phyloP scores from a whole-genome alignment of 2,888 invertebrate genomes.

The Cancer borealis region DNA sequence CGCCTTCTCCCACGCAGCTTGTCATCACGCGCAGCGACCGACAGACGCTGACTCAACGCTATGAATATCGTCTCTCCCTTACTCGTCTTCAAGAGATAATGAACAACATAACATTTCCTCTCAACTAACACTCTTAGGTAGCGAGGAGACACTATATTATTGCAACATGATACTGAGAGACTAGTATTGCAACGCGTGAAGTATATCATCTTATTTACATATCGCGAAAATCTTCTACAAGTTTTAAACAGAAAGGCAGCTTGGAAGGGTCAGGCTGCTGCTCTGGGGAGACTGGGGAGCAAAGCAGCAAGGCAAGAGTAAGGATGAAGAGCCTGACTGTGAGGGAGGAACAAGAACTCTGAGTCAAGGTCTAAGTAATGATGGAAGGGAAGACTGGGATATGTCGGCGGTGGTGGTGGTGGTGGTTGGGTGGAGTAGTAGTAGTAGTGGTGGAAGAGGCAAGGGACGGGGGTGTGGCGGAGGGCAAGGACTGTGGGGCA shows the following conservation, averaged over 20 bases:
- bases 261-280: neutral
- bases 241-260: neutral
- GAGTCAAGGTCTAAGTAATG: neutral
- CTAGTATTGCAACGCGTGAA: neutral
- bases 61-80: constrained; percentile 27
- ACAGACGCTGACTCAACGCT: constrained; percentile 43
- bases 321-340: neutral
- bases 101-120: constrained; percentile 34
- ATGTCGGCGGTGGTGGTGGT: neutral
- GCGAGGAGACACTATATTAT: too few relatives aligned
- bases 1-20: constrained; percentile 37
- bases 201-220: neutral
- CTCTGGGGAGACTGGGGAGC: neutral
- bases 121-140: neutral
- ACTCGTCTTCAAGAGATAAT: neutral
- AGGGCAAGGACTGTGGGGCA: constrained; percentile 46
- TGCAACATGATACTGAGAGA: too few relatives aligned
- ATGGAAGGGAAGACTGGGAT: constrained; percentile 36
- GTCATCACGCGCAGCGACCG: constrained; percentile 14
- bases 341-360: constrained; percentile 21
- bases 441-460: neutral
- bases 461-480: constrained; percentile 1
- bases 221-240: neutral
- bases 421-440: neutral
- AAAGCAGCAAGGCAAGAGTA: neutral